Percentiles rank a stretch among this genome's conserved stretches.
These are phyloP conservation scores for Centropus bengalensis DNA, from an alignment of 2,113 vertebrate species.

Conservation along the genomic window DNA sequence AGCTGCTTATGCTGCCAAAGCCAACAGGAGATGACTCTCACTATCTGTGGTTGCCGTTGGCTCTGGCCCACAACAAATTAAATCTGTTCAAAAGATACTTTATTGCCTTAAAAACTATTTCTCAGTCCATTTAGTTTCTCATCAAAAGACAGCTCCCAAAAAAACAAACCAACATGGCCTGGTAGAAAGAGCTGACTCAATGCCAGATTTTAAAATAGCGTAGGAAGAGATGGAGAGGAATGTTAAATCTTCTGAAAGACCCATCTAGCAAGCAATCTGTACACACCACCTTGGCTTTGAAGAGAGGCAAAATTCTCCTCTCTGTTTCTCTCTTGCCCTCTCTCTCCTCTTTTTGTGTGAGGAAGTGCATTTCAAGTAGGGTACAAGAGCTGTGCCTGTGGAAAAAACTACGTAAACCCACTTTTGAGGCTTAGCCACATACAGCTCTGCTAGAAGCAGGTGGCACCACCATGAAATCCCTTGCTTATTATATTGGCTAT, in stretches of 20 bases:
- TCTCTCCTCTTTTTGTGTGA: not conserved
- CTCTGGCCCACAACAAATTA: not conserved
- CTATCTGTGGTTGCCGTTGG: not conserved
- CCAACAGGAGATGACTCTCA: not conserved
- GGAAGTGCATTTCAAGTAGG: not conserved
- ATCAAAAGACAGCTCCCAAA: not conserved
- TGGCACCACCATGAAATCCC: not conserved
- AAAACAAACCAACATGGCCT: not conserved
- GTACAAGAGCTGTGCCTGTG: not conserved
- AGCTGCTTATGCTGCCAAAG: not conserved
- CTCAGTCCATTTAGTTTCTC: not conserved
- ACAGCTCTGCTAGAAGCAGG: not conserved
- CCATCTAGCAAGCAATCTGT: rapidly evolving
- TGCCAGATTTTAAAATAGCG: not conserved
- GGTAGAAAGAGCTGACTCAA: not conserved
- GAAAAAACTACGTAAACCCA: not conserved
- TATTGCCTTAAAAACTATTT: not conserved
- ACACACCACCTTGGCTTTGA: not conserved
- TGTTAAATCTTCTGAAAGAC: not conserved
- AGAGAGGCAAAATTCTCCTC: not conserved
- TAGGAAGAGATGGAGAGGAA: not conserved
- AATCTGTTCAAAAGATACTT: not conserved
- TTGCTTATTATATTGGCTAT: not conserved
- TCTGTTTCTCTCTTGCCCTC: not conserved
- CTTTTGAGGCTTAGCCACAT: not conserved